Conservation (phyloP, 2,113 vertebrate species). For the Cavia porcellus region DNA sequence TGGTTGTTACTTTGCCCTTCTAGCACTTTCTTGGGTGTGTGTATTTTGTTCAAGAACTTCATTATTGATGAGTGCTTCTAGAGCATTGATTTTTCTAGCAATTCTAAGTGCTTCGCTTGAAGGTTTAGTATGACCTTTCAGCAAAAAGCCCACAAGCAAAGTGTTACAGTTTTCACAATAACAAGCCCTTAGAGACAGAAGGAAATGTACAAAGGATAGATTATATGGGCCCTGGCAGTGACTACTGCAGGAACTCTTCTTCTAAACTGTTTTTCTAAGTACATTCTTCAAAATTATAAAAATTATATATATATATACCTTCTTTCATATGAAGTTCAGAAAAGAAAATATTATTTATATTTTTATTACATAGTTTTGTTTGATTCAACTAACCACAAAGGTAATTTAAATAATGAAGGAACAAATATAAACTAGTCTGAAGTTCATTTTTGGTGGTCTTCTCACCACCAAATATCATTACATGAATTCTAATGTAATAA, state of each 20-base stretch:
- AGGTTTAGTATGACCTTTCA: not conserved
- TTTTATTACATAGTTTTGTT: not conserved
- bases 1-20: not conserved
- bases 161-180: not conserved
- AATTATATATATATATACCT: not conserved
- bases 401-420: not conserved
- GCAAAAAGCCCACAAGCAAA: not conserved
- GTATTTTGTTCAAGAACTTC: not conserved
- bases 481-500: not conserved
- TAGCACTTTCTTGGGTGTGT: not conserved
- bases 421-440: not conserved
- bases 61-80: not conserved
- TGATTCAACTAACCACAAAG: not conserved
- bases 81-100: not conserved
- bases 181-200: not conserved
- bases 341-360: not conserved
- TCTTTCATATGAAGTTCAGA: not conserved
- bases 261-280: constrained; percentile 23
- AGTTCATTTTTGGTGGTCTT: not conserved
- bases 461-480: not conserved
- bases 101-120: not conserved
- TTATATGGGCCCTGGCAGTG: not conserved
- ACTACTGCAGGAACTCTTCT: not conserved
- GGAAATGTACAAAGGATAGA: not conserved
- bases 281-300: not conserved